phyloP scores from a whole-genome alignment of 2,113 vertebrate genomes.

The Spermophilus dauricus region DNA sequence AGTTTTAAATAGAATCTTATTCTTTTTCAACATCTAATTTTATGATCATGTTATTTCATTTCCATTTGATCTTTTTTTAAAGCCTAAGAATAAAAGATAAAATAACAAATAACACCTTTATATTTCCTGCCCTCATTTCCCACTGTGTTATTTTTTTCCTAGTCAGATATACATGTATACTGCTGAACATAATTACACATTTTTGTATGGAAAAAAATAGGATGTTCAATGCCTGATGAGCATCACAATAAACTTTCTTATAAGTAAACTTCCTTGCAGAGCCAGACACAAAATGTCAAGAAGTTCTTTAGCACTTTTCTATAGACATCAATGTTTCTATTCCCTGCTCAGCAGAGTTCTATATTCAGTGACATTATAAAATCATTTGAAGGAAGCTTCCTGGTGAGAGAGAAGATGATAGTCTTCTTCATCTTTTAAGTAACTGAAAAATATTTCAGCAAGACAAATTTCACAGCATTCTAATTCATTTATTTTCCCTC shows the following conservation, averaged over 20 bases:
- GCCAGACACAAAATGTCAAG: constrained; percentile 62
- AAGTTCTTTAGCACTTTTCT: constrained; percentile 51
- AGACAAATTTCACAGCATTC: constrained; percentile 61
- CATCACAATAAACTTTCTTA: constrained; percentile 60
- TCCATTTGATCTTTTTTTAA: neutral
- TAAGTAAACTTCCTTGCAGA: constrained; percentile 56
- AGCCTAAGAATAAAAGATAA: neutral
- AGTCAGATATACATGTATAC: neutral
- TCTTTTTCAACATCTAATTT: constrained; percentile 49
- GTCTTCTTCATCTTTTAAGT: constrained; percentile 60
- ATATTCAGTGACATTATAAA: constrained; percentile 66
- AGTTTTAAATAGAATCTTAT: neutral
- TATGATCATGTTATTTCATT: neutral
- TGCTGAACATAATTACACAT: constrained; percentile 12
- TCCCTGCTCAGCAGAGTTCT: constrained; percentile 68
- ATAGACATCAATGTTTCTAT: constrained; percentile 65
- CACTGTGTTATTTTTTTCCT: neutral
- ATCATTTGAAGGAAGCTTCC: constrained; percentile 74
- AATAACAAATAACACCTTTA: neutral
- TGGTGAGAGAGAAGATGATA: constrained; percentile 74
- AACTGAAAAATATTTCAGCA: constrained; percentile 65
- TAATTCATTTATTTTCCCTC: neutral
- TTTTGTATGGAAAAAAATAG: neutral
- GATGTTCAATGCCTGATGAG: neutral
- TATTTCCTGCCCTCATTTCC: neutral